Evolutionary conservation across 2,888 invertebrate genomes (phyloP).

Genomic region (Dasysyrphus albostriatus): DNA sequence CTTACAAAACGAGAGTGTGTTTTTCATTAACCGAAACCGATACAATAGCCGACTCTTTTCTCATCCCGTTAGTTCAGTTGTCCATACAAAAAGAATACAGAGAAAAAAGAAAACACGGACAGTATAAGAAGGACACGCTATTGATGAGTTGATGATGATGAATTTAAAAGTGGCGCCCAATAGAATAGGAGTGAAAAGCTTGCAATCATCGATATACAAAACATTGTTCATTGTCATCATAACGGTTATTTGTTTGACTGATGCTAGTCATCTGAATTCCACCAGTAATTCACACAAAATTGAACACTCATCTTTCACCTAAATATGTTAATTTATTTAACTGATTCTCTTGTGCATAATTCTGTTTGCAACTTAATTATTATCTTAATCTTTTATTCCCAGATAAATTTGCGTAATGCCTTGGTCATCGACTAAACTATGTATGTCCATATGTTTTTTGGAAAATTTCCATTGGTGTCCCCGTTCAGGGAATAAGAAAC

Average conservation of each 20-base stretch:
- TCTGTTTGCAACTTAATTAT: conserved; percentile 50
- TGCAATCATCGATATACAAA: background rate
- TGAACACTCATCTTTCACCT: conserved; percentile 38
- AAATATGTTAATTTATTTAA: conserved; percentile 52
- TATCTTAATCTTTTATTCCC: conserved; percentile 39
- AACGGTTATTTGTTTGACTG: conserved; percentile 5
- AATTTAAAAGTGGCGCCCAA: conserved; percentile 7
- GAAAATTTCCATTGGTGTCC: conserved; percentile 68
- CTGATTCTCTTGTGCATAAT: conserved; percentile 22
- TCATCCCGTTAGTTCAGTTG: background rate
- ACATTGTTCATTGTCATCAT: background rate
- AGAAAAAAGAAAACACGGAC: background rate
- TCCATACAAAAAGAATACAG: background rate
- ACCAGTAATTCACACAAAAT: background rate
- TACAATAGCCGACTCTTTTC: background rate
- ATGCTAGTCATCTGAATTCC: background rate
- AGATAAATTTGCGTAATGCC: conserved; percentile 49
- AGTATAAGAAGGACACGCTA: background rate
- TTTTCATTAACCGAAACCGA: conserved; percentile 15
- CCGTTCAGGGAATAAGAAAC: background rate
- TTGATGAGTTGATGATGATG: background rate
- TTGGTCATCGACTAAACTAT: conserved; percentile 48
- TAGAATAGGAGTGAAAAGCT: background rate
- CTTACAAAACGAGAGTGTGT: conserved; percentile 27
- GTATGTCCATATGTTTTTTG: conserved; percentile 48